Conservation (phyloP, 2,888 invertebrate species). For the Aricia artaxerxes region DNA sequence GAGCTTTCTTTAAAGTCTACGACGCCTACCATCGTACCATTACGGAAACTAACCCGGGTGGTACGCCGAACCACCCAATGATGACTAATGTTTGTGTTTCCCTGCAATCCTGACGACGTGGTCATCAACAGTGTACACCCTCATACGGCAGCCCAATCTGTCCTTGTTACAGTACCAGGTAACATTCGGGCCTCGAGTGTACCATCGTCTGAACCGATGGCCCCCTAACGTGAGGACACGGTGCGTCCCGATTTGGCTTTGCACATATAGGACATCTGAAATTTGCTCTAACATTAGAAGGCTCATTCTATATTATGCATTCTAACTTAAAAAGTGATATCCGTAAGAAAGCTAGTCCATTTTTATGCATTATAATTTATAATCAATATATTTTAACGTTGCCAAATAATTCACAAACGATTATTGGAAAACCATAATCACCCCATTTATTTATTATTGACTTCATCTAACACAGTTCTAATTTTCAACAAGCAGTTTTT, state of each 20-base stretch:
- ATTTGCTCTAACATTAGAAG: slow-evolving; percentile 5
- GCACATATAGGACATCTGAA: slow-evolving; percentile 37
- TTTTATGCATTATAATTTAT: no score
- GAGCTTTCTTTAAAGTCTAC: no score
- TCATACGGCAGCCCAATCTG: slow-evolving; percentile 37
- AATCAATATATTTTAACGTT: no score
- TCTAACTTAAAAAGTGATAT: no score
- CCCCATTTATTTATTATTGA: no score
- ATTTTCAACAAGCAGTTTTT: background rate
- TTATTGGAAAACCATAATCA: no score
- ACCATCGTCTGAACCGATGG: slow-evolving; percentile 49
- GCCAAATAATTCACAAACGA: no score
- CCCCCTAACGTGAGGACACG: slow-evolving; percentile 44
- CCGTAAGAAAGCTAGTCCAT: no score
- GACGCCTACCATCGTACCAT: no score
- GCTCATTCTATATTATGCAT: background rate
- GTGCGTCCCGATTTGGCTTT: slow-evolving; percentile 44
- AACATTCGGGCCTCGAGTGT: slow-evolving; percentile 43
- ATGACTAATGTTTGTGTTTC: slow-evolving; percentile 42
- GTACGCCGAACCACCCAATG: background rate
- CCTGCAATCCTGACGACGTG: slow-evolving; percentile 42
- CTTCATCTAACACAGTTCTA: no score
- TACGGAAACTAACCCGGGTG: no score
- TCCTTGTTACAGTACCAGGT: slow-evolving; percentile 50
- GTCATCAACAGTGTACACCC: slow-evolving; percentile 36